Evolutionary conservation across 1,140 invertebrate species (phyloP).

Genomic region (Saccostrea echinata): DNA sequence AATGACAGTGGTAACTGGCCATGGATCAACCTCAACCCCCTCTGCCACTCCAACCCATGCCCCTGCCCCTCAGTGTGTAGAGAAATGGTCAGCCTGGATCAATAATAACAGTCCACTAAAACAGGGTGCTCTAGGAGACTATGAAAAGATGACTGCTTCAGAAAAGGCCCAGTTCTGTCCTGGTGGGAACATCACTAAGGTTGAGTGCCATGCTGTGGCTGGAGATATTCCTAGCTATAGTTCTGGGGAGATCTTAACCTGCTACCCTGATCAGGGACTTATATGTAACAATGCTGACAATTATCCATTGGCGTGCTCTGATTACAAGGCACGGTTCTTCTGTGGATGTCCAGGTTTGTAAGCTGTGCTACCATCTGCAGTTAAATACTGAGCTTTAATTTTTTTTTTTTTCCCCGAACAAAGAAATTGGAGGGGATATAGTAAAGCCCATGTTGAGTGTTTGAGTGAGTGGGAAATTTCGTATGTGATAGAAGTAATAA

Average conservation of each 20-base stretch:
- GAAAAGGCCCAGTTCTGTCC: slow-evolving; percentile 55
- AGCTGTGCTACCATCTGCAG: not conserved
- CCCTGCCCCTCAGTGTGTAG: not conserved
- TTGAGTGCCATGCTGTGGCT: slow-evolving; percentile 64
- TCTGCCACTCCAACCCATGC: slow-evolving; percentile 43
- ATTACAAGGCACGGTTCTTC: slow-evolving; percentile 78
- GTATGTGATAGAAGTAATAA: too few species aligned
- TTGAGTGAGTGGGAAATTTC: too few species aligned
- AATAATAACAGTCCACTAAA: slow-evolving; percentile 57
- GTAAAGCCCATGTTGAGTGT: too few species aligned
- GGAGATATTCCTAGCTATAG: slow-evolving; percentile 61
- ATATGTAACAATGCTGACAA: slow-evolving; percentile 62
- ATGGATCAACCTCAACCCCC: not conserved
- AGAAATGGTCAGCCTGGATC: slow-evolving; percentile 62
- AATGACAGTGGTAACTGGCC: not conserved
- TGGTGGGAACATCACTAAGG: slow-evolving; percentile 65
- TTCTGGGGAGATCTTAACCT: slow-evolving; percentile 63
- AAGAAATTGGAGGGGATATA: too few species aligned
- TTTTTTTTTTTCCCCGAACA: not conserved
- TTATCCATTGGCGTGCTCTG: slow-evolving; percentile 69
- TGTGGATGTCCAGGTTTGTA: slow-evolving; percentile 74
- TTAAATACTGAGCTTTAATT: not conserved
- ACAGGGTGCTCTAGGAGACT: slow-evolving; percentile 44
- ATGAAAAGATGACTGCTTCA: slow-evolving; percentile 52
- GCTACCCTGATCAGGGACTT: slow-evolving; percentile 62